Conservation (phyloP, 2,888 invertebrate species). For the Lithophane semibrunnea region DNA sequence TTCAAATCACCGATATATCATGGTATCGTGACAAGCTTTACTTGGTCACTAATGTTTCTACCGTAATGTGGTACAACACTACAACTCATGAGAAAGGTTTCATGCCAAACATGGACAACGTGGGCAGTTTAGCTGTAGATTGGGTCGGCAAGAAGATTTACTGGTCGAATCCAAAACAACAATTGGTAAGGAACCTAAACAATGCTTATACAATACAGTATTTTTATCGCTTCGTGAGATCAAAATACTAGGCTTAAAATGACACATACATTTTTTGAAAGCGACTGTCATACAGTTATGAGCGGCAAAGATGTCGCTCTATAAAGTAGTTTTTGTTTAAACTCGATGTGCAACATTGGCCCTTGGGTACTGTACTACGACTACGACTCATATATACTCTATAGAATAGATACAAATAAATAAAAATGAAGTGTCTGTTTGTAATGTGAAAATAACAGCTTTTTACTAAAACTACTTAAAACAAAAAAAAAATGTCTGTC, state of each 20-base stretch:
- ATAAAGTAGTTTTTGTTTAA: background rate
- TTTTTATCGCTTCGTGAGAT: no score
- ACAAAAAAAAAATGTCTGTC: no score
- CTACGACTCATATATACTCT: background rate
- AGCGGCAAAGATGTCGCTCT: background rate
- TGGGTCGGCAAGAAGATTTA: conserved; percentile 97
- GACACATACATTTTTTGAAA: background rate
- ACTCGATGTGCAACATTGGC: background rate
- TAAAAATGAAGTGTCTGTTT: no score
- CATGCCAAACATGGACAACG: conserved; percentile 92
- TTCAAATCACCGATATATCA: conserved; percentile 93
- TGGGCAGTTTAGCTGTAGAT: conserved; percentile 95
- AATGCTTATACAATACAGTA: background rate
- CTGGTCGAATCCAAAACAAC: conserved; percentile 96
- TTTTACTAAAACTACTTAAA: no score
- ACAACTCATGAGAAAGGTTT: conserved; percentile 90
- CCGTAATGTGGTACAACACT: conserved; percentile 93
- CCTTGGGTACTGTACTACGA: background rate
- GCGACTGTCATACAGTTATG: background rate
- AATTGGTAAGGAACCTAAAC: conserved; percentile 91
- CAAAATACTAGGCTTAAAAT: background rate
- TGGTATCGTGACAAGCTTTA: conserved; percentile 95
- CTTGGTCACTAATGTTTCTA: conserved; percentile 93
- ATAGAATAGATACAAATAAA: no score
- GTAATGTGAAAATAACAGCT: no score